These are phyloP conservation scores for Pogonognathellus flavescens DNA, from an alignment of 1,140 invertebrate species.

Conservation along the genomic window DNA sequence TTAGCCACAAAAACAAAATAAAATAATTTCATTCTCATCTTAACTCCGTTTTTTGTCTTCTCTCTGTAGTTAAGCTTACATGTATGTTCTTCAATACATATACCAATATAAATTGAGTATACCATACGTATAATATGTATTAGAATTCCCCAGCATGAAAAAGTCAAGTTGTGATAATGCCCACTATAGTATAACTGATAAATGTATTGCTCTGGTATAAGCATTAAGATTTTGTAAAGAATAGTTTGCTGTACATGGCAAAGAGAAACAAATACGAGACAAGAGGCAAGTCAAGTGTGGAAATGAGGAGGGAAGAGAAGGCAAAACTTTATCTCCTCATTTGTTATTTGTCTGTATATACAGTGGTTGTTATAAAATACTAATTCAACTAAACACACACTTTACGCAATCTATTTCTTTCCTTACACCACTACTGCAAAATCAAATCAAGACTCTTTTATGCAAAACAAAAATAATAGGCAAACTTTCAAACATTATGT, in stretches of 20 bases:
- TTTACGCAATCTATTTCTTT: too few species aligned
- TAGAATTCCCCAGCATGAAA: neutral
- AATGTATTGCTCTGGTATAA: too few species aligned
- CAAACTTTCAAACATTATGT: too few species aligned
- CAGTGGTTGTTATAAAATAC: neutral
- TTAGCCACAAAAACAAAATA: constrained; percentile 47
- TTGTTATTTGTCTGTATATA: neutral
- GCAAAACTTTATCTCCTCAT: neutral
- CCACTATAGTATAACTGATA: too few species aligned
- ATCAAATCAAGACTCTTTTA: too few species aligned
- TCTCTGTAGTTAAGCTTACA: neutral
- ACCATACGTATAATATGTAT: neutral
- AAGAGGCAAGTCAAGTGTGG: neutral
- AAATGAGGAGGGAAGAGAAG: constrained; percentile 35
- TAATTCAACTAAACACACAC: too few species aligned
- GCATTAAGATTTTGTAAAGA: too few species aligned
- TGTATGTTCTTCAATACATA: neutral
- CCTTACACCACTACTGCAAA: too few species aligned
- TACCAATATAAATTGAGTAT: neutral
- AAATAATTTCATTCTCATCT: constrained; percentile 34
- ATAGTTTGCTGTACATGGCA: too few species aligned
- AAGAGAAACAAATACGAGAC: too few species aligned
- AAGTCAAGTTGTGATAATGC: too few species aligned
- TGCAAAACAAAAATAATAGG: too few species aligned
- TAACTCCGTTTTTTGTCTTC: neutral